Base-by-base conservation (phyloP, 2,113 vertebrate genomes). In the Pteronura brasiliensis region DNA sequence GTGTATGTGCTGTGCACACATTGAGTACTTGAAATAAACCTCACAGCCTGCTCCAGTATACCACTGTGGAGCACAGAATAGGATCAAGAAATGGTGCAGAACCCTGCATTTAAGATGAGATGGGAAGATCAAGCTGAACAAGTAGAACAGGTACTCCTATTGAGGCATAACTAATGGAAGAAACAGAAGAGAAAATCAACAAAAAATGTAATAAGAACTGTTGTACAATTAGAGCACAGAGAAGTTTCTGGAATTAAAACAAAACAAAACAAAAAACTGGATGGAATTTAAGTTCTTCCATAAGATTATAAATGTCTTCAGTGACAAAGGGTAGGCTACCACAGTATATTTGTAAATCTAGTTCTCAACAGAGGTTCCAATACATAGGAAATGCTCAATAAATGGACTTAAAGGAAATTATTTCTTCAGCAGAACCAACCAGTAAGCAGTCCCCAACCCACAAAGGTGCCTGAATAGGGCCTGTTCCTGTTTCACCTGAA, bases 401-500 rank as follows among this genome's bases (percentile, higher is more conserved):
- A 90, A 52, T 49, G 31, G 87, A 47, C 12, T 20, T 44, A 94
- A 61, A 3, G 2, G 12, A 77, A 74, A 90, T 47, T 10, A 87
- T 86, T 85, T 81, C 71, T 92, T 61, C 18, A 76, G 69, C 31
- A 57, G 63, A 21, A 47, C 52, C 39, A 85, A n/a, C 44, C 72
- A 93, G 27, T 6, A 81, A 87, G 77, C 34, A 90, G 39, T 27
- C 15, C 8, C 36, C 39, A 59, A 29, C 44, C 21, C 34, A 88
- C 44, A 76, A 31, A 90, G 20, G 36, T 8, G 7, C 55, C 52
- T 86, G 89, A 89, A 82, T 23, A 39, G 20, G 69, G 52, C 14
- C 42, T 93, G 17, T 63, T 85, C 63, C 52, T 88, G 36, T 69
- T 12, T 12, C 44, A 90, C 90, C 94, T 96, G 93, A 81, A 92